These are phyloP conservation scores for Actenoides lindsayi DNA, from an alignment of 2,113 vertebrate species.

Conservation along the genomic window DNA sequence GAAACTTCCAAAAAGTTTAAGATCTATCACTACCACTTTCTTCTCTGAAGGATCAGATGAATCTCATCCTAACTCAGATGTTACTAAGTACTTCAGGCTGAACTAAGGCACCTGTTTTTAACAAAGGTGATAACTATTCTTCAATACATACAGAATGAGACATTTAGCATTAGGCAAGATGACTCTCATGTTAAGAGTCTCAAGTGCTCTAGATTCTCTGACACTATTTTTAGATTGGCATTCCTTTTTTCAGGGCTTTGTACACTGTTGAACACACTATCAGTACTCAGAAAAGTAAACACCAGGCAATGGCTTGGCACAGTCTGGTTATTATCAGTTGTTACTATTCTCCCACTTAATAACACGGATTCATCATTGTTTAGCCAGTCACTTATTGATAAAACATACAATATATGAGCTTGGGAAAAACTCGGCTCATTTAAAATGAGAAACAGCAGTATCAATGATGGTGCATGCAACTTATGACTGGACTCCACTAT, in stretches of 20 bases:
- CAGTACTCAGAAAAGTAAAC: not conserved
- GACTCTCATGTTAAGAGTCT: not conserved
- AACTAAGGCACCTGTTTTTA: not conserved
- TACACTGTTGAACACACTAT: not conserved
- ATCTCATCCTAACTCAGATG: not conserved
- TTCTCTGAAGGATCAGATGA: not conserved
- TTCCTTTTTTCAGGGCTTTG: not conserved
- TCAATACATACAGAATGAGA: not conserved
- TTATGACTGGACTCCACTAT: not conserved
- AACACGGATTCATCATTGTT: not conserved
- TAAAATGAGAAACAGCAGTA: not conserved
- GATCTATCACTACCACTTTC: not conserved
- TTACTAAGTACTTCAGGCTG: not conserved
- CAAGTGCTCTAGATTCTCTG: not conserved
- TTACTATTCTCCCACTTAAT: not conserved
- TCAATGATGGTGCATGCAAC: fast-evolving
- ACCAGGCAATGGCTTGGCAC: not conserved
- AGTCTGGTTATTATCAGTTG: not conserved
- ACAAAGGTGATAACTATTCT: not conserved
- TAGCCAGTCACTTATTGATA: not conserved
- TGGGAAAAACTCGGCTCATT: not conserved
- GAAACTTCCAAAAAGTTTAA: not conserved
- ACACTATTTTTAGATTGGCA: not conserved
- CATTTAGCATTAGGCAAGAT: not conserved
- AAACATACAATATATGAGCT: not conserved